A percentile compares a stretch with the other conserved stretches of the same genome.
Conservation (phyloP, 2,888 invertebrate species). For the Melolontha melolontha region DNA sequence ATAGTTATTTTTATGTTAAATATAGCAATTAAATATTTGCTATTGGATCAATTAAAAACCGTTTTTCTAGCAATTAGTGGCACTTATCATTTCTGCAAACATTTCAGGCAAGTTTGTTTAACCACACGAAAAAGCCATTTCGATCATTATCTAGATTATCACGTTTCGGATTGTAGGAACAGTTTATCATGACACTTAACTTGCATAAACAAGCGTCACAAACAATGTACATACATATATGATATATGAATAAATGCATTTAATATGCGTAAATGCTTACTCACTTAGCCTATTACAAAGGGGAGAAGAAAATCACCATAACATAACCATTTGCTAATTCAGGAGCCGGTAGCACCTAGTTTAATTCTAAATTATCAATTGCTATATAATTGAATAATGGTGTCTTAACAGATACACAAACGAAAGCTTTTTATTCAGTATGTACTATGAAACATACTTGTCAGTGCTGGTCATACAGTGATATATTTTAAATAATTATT, state of each 20-base stretch:
- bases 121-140: conserved; percentile 22
- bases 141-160: neutral
- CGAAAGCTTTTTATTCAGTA: conserved; percentile 23
- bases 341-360: conserved; percentile 47
- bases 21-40: no score
- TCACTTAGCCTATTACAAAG: conserved; percentile 14
- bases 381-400: conserved; percentile 44
- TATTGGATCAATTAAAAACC: no score
- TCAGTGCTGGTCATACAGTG: conserved; percentile 5
- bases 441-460: conserved; percentile 17
- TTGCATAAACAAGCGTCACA: conserved; percentile 12
- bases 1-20: no score
- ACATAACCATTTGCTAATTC: conserved; percentile 29
- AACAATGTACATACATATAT: conserved; percentile 4
- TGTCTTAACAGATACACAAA: conserved; percentile 24
- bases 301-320: conserved; percentile 17
- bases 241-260: conserved; percentile 2
- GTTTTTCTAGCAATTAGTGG: neutral
- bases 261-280: conserved; percentile 4
- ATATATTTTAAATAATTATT: neutral
- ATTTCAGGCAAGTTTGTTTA: conserved; percentile 5
- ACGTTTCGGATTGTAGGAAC: neutral
- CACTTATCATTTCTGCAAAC: conserved; percentile 22
- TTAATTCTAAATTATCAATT: conserved; percentile 46
- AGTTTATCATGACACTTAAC: conserved; percentile 16